These are phyloP conservation scores for Callipepla californica DNA, from an alignment of 2,113 vertebrate species.

Conservation along the genomic window DNA sequence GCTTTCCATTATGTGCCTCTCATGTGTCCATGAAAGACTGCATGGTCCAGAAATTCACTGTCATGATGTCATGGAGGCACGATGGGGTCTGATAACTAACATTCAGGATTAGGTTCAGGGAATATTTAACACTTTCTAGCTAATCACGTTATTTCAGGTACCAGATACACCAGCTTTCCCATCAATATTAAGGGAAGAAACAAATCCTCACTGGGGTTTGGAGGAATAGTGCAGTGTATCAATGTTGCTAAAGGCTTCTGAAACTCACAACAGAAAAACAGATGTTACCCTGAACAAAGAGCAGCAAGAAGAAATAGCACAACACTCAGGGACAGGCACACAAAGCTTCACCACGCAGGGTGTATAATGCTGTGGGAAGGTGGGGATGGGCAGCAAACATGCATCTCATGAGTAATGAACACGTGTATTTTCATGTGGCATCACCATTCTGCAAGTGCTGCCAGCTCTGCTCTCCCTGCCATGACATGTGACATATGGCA, in stretches of 20 bases:
- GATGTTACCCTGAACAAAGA: neutral
- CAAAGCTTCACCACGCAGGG: neutral
- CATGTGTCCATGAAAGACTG: neutral
- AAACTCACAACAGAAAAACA: neutral
- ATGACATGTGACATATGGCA: rapidly evolving
- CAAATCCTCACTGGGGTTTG: neutral
- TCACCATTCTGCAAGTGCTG: neutral
- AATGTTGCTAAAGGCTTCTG: neutral
- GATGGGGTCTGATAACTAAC: neutral
- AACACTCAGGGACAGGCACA: neutral
- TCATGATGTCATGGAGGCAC: neutral
- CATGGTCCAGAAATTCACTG: neutral
- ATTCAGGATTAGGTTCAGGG: neutral
- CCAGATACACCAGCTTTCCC: neutral
- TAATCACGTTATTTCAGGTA: neutral
- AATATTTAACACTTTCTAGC: neutral
- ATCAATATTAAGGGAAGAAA: neutral
- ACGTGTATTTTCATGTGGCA: neutral
- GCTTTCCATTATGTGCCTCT: neutral
- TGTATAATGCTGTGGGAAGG: neutral
- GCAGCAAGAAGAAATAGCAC: neutral
- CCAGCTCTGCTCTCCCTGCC: neutral
- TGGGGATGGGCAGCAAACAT: neutral
- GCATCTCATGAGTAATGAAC: neutral
- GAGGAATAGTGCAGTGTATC: neutral